Base-by-base conservation (phyloP, 2,113 vertebrate genomes). In the Tetrao urogallus region DNA sequence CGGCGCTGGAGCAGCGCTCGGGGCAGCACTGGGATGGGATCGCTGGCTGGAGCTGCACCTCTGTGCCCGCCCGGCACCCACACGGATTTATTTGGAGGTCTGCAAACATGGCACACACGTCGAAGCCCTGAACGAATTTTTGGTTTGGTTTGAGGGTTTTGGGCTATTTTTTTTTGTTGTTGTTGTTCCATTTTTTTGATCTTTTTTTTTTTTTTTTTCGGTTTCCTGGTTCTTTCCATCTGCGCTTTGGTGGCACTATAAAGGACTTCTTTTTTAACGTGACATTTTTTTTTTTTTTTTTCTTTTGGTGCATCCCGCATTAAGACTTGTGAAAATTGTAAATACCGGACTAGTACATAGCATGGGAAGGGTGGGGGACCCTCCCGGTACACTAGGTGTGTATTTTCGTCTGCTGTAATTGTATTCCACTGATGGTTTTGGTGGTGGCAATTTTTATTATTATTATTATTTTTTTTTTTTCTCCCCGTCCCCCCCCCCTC, bases 291-390 rank as follows among this genome's bases (percentile, higher is more conserved):
- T 52, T 54, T 50, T 50, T 25, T 25, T 13, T 50, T 14, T 14
- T 3, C 14, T 88, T 89, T 45, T 10, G 6, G 43, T 96, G 97
- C 96, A 94, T 95, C 91, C 96, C 88, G 88, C 95, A 88, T 96
- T 96, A 94, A 97, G 92, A 94, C 97, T 97, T 99, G 98, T 99
- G 98, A 98, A 98, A 98, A 98, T 94, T 99, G 99, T 99, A 99
- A 98, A 99, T 99, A 99, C 89, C 17, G 91, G 97, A 97, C 98
- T 98, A 98, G 98, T 98, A 98, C 97, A 98, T 91, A 93, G 97
- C 94, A 40, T 95, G 92, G 94, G 82, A 98, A 86, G 91, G 75
- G 91, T 72, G 73, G 92, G 91, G 74, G 60, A 64, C 77, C 78
- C 89, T 91, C 93, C 97, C 91, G 97, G 96, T 98, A 97, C 97